Conservation (phyloP, 2,113 vertebrate species). For the Uria lomvia region DNA sequence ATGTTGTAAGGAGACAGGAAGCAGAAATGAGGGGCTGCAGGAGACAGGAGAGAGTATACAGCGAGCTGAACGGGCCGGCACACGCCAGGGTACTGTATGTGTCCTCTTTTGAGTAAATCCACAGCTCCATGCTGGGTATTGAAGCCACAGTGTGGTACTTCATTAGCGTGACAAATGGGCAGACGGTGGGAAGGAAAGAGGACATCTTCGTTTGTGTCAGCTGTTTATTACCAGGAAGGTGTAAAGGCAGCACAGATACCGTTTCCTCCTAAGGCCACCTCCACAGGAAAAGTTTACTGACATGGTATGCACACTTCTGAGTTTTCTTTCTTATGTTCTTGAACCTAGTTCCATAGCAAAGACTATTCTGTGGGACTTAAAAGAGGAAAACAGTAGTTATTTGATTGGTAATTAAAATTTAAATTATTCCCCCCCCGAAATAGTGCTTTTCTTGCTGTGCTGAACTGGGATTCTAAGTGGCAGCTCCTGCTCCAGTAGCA, state of each 20-base stretch:
- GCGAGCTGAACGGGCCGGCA: background rate
- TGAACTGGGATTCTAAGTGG: background rate
- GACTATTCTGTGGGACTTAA: background rate
- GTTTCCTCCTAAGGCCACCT: background rate
- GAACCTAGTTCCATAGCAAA: background rate
- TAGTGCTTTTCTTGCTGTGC: conserved; percentile 10
- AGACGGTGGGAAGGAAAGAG: background rate
- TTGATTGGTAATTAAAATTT: background rate
- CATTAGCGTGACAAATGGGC: background rate
- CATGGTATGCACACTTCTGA: background rate
- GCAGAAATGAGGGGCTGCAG: conserved; percentile 19
- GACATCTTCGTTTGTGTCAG: background rate
- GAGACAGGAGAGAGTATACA: background rate
- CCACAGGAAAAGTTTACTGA: background rate
- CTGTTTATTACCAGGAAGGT: background rate
- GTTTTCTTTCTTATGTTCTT: conserved; percentile 9
- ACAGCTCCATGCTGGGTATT: background rate
- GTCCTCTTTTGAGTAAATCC: conserved; percentile 35
- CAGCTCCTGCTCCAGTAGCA: background rate
- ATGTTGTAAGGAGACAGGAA: conserved; percentile 38
- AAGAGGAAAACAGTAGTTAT: background rate
- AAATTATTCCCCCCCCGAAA: background rate
- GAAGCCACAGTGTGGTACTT: background rate
- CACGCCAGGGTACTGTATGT: background rate
- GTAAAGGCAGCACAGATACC: background rate